Evolutionary conservation across 2,113 vertebrate genomes (phyloP).

Genomic region (Malurus melanocephalus): DNA sequence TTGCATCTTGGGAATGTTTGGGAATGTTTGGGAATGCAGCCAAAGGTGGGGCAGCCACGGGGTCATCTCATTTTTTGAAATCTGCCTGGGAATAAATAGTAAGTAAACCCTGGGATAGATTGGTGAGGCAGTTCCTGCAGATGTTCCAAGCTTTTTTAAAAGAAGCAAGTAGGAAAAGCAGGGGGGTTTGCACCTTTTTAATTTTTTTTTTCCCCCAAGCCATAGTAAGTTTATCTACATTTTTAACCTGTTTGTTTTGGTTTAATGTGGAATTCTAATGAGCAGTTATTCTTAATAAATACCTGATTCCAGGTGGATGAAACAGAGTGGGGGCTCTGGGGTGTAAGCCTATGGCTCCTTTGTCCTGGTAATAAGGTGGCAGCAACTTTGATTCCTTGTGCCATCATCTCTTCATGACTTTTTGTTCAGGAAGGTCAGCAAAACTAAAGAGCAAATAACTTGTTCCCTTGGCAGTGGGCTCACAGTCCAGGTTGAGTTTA

Average conservation of each 20-base stretch:
- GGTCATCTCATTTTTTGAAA: not conserved
- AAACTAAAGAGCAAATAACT: not conserved
- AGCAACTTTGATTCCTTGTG: not conserved
- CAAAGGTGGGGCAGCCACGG: not conserved
- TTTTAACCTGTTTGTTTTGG: not conserved
- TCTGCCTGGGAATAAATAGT: conserved; percentile 27
- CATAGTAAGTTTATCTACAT: not conserved
- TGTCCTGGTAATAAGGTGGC: not conserved
- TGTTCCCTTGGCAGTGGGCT: not conserved
- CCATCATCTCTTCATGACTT: not conserved
- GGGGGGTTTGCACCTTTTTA: not conserved
- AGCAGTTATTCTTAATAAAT: not conserved
- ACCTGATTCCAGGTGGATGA: not conserved
- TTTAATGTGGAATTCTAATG: not conserved
- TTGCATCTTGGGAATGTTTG: not conserved
- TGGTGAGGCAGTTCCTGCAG: not conserved
- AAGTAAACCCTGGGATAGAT: not conserved
- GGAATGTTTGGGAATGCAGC: not conserved
- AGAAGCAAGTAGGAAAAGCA: not conserved
- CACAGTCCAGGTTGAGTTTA: not conserved
- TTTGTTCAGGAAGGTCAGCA: not conserved
- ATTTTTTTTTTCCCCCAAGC: too few species aligned
- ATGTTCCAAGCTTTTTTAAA: not conserved
- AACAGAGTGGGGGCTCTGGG: not conserved
- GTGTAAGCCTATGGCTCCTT: not conserved